A percentile compares a stretch with the other conserved stretches of the same genome.
Conservation (phyloP, 1,140 invertebrate species). For the Drosophila parabipectinata region DNA sequence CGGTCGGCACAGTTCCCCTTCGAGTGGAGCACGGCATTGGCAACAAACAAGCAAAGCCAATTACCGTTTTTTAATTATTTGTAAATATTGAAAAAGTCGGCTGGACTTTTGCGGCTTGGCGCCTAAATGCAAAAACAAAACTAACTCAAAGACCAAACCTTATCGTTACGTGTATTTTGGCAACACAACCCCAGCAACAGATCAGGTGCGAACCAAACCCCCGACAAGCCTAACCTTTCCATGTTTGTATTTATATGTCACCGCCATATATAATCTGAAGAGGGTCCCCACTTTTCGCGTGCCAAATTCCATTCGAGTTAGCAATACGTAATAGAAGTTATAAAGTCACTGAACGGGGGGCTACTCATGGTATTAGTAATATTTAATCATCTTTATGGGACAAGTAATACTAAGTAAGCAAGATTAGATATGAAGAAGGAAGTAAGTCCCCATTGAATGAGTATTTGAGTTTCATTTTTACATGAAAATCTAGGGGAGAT, state of each 20-base stretch:
- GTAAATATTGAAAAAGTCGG: conserved; percentile 63
- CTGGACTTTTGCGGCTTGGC: conserved; percentile 33
- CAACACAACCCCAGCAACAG: conserved; percentile 13
- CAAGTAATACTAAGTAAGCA: too few species aligned
- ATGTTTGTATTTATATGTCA: conserved; percentile 1
- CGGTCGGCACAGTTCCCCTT: neutral
- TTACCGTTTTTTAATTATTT: conserved; percentile 70
- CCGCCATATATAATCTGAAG: conserved; percentile 58
- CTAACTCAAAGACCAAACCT: conserved; percentile 23
- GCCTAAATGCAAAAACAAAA: conserved; percentile 20
- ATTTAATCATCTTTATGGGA: neutral
- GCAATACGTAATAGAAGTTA: conserved; percentile 6
- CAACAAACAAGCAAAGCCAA: conserved; percentile 66
- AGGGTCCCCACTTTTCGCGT: conserved; percentile 46
- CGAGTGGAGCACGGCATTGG: conserved; percentile 4
- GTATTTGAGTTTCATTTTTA: too few species aligned
- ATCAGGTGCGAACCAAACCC: conserved; percentile 26
- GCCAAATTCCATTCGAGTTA: conserved; percentile 41
- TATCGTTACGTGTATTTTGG: conserved; percentile 28
- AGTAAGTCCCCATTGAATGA: neutral
- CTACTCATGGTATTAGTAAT: neutral
- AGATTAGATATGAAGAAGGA: conserved; percentile 1
- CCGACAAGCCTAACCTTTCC: conserved; percentile 16
- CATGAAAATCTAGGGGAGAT: too few species aligned
- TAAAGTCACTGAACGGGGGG: neutral